These are phyloP conservation scores for Argyra leucocephala DNA, from an alignment of 2,888 invertebrate genomes.

Conservation along the genomic window DNA sequence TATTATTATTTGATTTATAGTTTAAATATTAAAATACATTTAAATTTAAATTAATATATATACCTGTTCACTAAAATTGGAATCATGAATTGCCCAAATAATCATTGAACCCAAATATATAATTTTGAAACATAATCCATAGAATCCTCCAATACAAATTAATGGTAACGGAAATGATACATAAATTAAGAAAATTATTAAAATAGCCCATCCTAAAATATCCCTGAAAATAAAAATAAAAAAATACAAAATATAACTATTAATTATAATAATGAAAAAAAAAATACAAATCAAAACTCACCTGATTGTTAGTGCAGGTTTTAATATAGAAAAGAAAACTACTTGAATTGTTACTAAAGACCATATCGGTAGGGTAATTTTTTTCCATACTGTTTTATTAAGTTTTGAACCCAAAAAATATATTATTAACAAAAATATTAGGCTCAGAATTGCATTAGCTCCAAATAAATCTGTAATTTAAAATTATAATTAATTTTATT, in stretches of 20 bases:
- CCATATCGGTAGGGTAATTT: neutral
- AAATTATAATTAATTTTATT: neutral
- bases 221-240: constrained; percentile 44
- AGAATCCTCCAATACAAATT: constrained; percentile 49
- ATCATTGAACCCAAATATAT: constrained; percentile 53
- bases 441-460: neutral
- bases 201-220: constrained; percentile 60
- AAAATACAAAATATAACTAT: neutral
- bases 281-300: neutral
- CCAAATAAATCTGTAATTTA: neutral
- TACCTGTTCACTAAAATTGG: constrained; percentile 47
- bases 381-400: neutral
- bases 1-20: too few species aligned
- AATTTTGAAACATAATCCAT: constrained; percentile 53
- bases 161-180: constrained; percentile 62
- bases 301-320: neutral
- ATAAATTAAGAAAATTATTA: constrained; percentile 63
- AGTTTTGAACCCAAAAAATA: neutral
- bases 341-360: neutral
- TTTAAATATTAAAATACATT: too few species aligned
- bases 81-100: constrained; percentile 48
- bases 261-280: neutral
- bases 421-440: neutral
- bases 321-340: neutral
- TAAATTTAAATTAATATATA: constrained; percentile 25